A percentile compares a stretch with the other conserved stretches of the same genome.
Conservation (phyloP, 2,797 vertebrate species). For the Enoplosus armatus region DNA sequence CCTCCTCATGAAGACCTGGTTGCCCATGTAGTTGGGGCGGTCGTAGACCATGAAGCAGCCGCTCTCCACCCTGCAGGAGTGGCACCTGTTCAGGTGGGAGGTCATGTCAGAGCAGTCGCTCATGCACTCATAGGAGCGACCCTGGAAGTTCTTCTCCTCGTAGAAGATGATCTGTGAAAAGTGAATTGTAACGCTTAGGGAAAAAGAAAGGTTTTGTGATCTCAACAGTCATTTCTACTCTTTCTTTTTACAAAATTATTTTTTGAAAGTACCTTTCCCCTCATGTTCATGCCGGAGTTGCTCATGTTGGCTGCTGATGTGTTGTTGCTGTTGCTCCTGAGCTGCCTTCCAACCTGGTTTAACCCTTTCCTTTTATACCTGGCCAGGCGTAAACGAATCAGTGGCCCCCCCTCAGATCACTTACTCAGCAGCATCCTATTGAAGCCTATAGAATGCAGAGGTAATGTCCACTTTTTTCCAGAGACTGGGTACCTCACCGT, state of each 20-base stretch:
- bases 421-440: constrained; percentile 68
- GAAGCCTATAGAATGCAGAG: constrained; percentile 52
- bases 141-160: too few relatives aligned
- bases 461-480: constrained; percentile 48
- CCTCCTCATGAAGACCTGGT: background rate
- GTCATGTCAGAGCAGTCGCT: too few relatives aligned
- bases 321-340: constrained; percentile 44
- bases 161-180: background rate
- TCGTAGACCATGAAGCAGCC: background rate
- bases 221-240: background rate
- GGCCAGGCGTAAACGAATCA: constrained; percentile 15
- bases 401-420: constrained; percentile 57
- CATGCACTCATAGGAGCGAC: too few relatives aligned
- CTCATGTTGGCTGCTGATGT: constrained; percentile 63
- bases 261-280: constrained; percentile 61
- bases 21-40: background rate
- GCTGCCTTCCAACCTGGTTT: constrained; percentile 62
- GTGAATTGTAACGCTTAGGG: background rate
- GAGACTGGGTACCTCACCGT: constrained; percentile 28
- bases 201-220: background rate
- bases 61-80: too few relatives aligned
- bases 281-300: constrained; percentile 70
- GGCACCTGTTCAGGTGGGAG: too few relatives aligned
- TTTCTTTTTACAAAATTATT: background rate
- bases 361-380: constrained; percentile 80